Evolutionary conservation across 2,888 invertebrate genomes (phyloP).

Genomic region (Acleris sparsana): DNA sequence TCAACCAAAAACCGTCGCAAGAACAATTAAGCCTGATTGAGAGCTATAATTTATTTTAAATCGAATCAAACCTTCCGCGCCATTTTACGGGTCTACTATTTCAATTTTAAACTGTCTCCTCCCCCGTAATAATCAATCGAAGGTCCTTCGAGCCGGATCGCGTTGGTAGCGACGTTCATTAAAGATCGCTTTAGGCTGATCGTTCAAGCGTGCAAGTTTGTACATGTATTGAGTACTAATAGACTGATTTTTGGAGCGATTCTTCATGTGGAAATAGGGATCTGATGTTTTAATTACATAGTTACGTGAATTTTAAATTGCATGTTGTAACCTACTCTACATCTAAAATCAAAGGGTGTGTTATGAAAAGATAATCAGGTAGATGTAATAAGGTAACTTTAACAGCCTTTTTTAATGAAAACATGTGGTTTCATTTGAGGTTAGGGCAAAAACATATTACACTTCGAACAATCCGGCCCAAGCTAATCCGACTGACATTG

Average conservation of each 20-base stretch:
- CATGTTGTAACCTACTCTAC: not conserved
- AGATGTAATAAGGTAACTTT: too few species aligned
- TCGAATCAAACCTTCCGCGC: conserved; percentile 28
- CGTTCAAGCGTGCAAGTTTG: conserved; percentile 57
- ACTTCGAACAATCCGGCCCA: too few species aligned
- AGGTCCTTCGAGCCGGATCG: conserved; percentile 61
- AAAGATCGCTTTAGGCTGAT: conserved; percentile 76
- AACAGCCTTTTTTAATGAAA: too few species aligned
- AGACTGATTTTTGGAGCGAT: not conserved
- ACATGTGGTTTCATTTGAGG: too few species aligned
- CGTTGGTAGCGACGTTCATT: conserved; percentile 72
- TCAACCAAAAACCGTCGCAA: not conserved
- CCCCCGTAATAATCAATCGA: conserved; percentile 42
- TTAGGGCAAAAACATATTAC: too few species aligned
- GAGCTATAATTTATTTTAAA: conserved; percentile 28
- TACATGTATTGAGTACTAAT: conserved; percentile 7
- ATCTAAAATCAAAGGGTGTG: too few species aligned
- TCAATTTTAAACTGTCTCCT: conserved; percentile 41
- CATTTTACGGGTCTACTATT: conserved; percentile 34
- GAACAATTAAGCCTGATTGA: conserved; percentile 25
- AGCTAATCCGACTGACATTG: too few species aligned
- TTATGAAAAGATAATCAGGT: too few species aligned
- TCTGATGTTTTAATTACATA: not conserved
- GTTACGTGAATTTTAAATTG: not conserved
- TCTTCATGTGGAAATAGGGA: not conserved